These are phyloP conservation scores for Drosophila engyochracea DNA, from an alignment of 2,888 invertebrate species.

Conservation along the genomic window DNA sequence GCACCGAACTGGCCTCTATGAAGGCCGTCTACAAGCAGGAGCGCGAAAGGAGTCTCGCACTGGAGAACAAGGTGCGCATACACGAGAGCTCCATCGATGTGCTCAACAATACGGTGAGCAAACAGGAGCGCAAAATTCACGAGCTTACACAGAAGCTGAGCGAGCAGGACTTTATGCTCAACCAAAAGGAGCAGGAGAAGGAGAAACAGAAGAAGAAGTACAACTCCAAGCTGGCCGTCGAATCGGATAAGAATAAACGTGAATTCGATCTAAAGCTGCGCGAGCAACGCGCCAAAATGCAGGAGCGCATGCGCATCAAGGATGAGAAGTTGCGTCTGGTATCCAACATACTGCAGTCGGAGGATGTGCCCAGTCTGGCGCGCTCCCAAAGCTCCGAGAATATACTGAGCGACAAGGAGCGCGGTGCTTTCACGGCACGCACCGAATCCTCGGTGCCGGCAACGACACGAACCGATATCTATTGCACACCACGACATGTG, in stretches of 20 bases:
- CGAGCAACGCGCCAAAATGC: constrained; percentile 87
- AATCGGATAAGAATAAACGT: constrained; percentile 91
- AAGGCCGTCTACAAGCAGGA: constrained; percentile 89
- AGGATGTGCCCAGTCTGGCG: constrained; percentile 81
- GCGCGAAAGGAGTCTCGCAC: constrained; percentile 88
- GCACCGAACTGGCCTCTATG: constrained; percentile 89
- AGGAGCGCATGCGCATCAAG: constrained; percentile 87
- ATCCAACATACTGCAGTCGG: constrained; percentile 87
- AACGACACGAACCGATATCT: constrained; percentile 75
- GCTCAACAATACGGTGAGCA: constrained; percentile 88
- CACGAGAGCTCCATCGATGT: constrained; percentile 88
- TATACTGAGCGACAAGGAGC: constrained; percentile 70
- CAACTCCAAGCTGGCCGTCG: constrained; percentile 88
- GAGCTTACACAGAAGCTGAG: constrained; percentile 88
- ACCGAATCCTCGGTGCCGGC: constrained; percentile 63
- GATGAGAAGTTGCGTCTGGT: constrained; percentile 88
- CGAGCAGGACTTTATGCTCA: constrained; percentile 88
- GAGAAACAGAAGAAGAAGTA: constrained; percentile 89
- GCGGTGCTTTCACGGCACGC: constrained; percentile 50
- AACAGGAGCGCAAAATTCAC: constrained; percentile 88
- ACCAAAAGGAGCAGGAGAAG: constrained; percentile 88
- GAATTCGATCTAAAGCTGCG: constrained; percentile 89
- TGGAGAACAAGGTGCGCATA: constrained; percentile 89
- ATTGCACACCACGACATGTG: constrained; percentile 75
- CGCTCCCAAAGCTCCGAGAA: constrained; percentile 83